Conservation (phyloP, 2,797 vertebrate genomes). For the Dicrostonyx torquatus region DNA sequence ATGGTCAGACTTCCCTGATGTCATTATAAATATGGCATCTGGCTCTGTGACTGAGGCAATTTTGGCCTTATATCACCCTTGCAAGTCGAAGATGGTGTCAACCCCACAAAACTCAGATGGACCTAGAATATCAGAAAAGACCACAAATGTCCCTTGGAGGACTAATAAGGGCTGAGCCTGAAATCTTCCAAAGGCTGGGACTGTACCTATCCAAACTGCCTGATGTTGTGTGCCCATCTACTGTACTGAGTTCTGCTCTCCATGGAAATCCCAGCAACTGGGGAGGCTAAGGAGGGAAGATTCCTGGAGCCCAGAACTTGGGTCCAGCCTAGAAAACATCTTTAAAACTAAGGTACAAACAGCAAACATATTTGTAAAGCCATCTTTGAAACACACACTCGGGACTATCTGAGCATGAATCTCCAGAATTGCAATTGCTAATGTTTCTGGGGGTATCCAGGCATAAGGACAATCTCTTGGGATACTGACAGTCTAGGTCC, state of each 20-base stretch:
- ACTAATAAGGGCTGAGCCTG: background rate
- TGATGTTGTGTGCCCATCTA: background rate
- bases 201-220: background rate
- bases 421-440: background rate
- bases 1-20: background rate
- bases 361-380: too few relatives aligned
- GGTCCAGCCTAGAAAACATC: background rate
- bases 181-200: background rate
- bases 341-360: background rate
- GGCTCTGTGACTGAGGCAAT: background rate
- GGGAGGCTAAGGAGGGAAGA: background rate
- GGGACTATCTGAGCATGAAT: background rate
- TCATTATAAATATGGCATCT: background rate
- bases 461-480: background rate
- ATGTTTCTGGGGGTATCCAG: background rate
- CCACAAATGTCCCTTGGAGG: background rate
- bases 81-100: background rate
- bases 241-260: background rate
- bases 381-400: background rate
- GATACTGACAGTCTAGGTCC: background rate
- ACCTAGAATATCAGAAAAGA: background rate
- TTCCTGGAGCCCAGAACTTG: background rate
- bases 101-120: too few relatives aligned
- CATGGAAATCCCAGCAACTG: background rate
- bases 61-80: background rate